These are phyloP conservation scores for Ecdyonurus torrentis DNA, from an alignment of 2,888 invertebrate species.

Conservation along the genomic window DNA sequence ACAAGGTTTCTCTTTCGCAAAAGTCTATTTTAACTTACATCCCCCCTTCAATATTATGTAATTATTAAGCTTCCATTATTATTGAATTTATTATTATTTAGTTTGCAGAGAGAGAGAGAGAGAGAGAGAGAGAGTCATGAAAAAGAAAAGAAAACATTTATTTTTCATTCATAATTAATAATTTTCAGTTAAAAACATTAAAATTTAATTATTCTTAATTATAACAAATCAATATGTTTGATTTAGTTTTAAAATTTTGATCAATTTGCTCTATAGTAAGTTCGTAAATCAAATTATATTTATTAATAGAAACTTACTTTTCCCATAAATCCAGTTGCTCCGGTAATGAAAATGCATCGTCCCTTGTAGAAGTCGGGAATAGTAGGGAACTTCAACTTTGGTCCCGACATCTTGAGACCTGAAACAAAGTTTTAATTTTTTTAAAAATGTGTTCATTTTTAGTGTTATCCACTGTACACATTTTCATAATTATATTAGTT, in stretches of 20 bases:
- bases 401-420: neutral
- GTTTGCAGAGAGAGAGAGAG: no score
- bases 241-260: no score
- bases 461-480: no score
- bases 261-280: neutral
- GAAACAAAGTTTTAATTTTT: no score
- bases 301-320: slow-evolving; percentile 48
- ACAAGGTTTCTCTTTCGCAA: neutral
- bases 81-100: no score
- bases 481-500: no score
- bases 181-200: neutral
- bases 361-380: slow-evolving; percentile 24
- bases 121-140: neutral
- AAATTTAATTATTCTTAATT: neutral
- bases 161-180: neutral
- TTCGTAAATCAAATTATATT: neutral
- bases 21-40: neutral
- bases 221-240: no score
- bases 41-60: no score
- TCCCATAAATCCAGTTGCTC: slow-evolving; percentile 63
- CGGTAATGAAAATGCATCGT: slow-evolving; percentile 30
- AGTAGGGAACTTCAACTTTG: slow-evolving; percentile 14
- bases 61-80: no score
- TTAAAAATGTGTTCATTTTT: no score
- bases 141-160: neutral